Conservation (phyloP, 2,113 vertebrate genomes). For the Phodopus roborovskii region DNA sequence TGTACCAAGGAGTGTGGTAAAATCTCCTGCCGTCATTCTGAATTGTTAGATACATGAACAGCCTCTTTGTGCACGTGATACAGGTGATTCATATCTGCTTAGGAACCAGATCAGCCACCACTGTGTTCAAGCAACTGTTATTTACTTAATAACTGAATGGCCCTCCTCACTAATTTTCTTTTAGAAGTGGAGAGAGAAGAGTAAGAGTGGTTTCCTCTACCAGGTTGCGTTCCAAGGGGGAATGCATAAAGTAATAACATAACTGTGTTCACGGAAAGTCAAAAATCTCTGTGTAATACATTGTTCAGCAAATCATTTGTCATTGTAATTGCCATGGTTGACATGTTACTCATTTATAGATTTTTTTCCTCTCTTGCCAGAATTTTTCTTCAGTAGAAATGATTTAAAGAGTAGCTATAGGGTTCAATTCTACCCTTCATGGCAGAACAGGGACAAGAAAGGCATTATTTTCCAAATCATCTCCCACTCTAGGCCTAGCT, state of each 20-base stretch:
- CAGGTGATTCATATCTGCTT: not conserved
- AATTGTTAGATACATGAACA: too few relatives aligned
- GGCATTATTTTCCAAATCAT: slow-evolving; percentile 51
- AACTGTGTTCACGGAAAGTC: slow-evolving; percentile 51
- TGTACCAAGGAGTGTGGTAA: not conserved
- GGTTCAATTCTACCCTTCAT: slow-evolving; percentile 64
- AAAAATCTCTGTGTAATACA: slow-evolving; percentile 64
- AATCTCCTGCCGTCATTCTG: not conserved
- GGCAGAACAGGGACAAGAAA: slow-evolving; percentile 59
- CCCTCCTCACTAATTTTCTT: slow-evolving; percentile 58
- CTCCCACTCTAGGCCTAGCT: slow-evolving; percentile 52
- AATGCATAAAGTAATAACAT: slow-evolving; percentile 49
- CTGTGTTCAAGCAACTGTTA: not conserved
- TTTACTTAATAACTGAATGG: not conserved
- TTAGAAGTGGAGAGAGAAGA: slow-evolving; percentile 51
- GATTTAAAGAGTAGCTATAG: slow-evolving; percentile 73
- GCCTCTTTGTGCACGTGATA: not conserved
- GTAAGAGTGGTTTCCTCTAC: slow-evolving; percentile 18
- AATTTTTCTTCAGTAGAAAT: slow-evolving; percentile 79
- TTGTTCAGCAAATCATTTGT: slow-evolving; percentile 75
- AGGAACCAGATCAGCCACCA: not conserved
- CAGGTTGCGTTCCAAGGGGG: slow-evolving; percentile 47
- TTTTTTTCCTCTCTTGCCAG: slow-evolving; percentile 77
- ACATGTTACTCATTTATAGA: slow-evolving; percentile 78
- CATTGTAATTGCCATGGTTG: slow-evolving; percentile 69